Evolutionary conservation across 2,888 invertebrate species (phyloP).

Genomic region (Ligdia adustata): DNA sequence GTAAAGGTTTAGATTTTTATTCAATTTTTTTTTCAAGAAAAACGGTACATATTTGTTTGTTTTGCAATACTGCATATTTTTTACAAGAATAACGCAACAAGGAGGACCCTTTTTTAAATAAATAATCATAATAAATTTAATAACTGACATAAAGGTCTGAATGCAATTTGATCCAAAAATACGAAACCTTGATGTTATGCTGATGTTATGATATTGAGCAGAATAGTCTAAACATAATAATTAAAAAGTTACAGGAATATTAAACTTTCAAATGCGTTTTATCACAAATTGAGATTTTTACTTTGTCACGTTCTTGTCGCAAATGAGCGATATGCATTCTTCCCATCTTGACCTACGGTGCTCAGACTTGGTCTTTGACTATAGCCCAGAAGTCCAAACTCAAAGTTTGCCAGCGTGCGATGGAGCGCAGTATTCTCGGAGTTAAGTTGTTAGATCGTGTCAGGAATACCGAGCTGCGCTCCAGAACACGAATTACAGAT

Average conservation of each 20-base stretch:
- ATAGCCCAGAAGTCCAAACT: no score
- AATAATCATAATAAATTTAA: conserved; percentile 5
- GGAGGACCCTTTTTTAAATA: conserved; percentile 5
- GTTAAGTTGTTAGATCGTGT: no score
- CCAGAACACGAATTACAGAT: no score
- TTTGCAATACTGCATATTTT: conserved; percentile 4
- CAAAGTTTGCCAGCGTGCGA: no score
- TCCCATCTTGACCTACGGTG: no score
- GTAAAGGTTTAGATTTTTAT: neutral
- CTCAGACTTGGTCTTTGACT: no score
- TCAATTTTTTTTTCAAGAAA: neutral
- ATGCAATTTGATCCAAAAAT: conserved; percentile 5
- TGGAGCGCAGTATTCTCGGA: no score
- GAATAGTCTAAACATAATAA: conserved; percentile 5
- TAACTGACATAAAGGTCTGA: conserved; percentile 1
- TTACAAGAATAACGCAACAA: conserved; percentile 5
- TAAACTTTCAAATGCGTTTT: neutral
- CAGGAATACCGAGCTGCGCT: no score
- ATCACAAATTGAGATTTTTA: neutral
- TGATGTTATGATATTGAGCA: conserved; percentile 1
- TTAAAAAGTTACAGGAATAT: neutral
- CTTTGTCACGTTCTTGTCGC: no score
- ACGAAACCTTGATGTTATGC: conserved; percentile 1
- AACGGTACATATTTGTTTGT: conserved; percentile 4
- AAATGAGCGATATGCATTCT: no score